phyloP scores from a whole-genome alignment of 2,797 vertebrate species.

The Ptychadena robeensis region DNA sequence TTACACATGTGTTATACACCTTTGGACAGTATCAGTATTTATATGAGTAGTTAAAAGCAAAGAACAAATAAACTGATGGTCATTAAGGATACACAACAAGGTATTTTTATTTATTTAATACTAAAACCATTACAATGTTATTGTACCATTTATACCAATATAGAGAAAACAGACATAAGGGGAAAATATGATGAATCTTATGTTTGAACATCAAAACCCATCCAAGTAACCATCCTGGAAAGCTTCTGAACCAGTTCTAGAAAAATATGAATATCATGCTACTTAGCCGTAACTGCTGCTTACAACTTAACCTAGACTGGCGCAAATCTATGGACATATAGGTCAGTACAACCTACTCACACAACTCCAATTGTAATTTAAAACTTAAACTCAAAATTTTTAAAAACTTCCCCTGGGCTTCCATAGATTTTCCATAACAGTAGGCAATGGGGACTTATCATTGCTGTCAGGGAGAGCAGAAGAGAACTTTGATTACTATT shows the following conservation, averaged over 20 bases:
- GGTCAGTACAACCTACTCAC: neutral
- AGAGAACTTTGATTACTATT: too few relatives aligned
- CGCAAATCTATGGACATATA: neutral
- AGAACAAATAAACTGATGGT: neutral
- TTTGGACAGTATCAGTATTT: neutral
- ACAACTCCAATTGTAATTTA: too few relatives aligned
- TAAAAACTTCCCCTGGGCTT: too few relatives aligned
- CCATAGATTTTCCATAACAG: too few relatives aligned
- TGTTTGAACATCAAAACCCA: constrained; percentile 1
- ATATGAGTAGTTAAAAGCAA: constrained; percentile 1
- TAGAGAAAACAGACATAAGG: neutral
- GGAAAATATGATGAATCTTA: neutral
- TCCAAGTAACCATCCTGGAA: neutral
- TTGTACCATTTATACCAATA: neutral
- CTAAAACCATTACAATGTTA: neutral
- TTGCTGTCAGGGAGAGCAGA: too few relatives aligned
- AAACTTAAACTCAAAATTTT: too few relatives aligned
- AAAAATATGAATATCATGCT: neutral
- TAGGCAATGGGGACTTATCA: too few relatives aligned
- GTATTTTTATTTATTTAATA: neutral
- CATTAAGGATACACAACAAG: neutral
- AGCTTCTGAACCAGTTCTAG: neutral
- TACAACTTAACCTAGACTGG: neutral
- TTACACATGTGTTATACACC: neutral
- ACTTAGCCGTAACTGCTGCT: neutral